Conservation (phyloP, 2,888 invertebrate species). For the Eurytoma californica region DNA sequence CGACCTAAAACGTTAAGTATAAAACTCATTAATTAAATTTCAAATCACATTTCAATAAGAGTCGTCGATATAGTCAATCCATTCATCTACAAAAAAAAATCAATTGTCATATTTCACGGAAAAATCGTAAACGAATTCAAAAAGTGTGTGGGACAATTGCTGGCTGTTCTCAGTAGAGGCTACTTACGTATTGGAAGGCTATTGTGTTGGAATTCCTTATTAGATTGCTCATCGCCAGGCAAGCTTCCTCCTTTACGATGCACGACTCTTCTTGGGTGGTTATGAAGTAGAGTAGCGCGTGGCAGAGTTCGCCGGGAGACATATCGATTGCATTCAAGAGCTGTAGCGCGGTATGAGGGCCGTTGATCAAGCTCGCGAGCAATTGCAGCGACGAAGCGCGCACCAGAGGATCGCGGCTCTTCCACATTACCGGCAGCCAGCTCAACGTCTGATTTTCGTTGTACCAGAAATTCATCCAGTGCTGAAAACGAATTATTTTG, state of each 20-base stretch:
- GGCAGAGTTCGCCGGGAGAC: constrained; percentile 67
- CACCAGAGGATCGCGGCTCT: constrained; percentile 77
- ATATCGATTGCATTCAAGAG: constrained; percentile 66
- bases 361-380: constrained; percentile 74
- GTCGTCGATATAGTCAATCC: background rate
- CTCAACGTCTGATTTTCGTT: constrained; percentile 66
- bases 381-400: constrained; percentile 77
- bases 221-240: constrained; percentile 76
- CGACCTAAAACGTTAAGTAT: constrained; percentile 58
- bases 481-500: constrained; percentile 55
- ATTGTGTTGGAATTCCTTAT: constrained; percentile 66
- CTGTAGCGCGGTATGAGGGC: constrained; percentile 66
- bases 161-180: background rate
- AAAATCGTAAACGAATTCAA: background rate
- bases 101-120: background rate
- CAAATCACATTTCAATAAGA: background rate
- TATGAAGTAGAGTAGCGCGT: constrained; percentile 65
- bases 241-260: constrained; percentile 78
- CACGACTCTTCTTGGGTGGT: constrained; percentile 76
- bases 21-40: background rate
- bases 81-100: too few relatives aligned
- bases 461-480: constrained; percentile 69
- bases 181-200: constrained; percentile 68
- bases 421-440: constrained; percentile 76
- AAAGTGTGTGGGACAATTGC: background rate